Evolutionary conservation across 2,113 vertebrate species (phyloP).

Genomic region (Heloderma charlesbogerti): DNA sequence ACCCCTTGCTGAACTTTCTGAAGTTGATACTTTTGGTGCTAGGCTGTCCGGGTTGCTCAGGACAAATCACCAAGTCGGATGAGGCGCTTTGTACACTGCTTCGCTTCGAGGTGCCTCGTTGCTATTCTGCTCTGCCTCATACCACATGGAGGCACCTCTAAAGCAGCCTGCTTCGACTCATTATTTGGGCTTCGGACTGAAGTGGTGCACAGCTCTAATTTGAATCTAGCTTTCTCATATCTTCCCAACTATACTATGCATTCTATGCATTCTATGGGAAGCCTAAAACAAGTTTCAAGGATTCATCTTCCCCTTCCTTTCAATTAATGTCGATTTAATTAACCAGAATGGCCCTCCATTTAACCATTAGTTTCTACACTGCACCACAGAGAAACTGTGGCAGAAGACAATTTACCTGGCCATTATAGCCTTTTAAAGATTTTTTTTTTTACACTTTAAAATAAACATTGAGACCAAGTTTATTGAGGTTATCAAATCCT

Average conservation of each 20-base stretch:
- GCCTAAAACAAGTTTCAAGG: neutral
- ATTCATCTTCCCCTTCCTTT: neutral
- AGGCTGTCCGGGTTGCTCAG: no score
- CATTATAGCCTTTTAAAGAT: neutral
- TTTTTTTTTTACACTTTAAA: slow-evolving; percentile 43
- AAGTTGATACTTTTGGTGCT: no score
- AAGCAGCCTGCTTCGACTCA: no score
- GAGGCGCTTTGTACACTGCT: no score
- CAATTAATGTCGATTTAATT: slow-evolving; percentile 1
- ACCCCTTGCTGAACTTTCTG: no score
- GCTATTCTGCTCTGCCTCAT: no score
- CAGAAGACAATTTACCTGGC: slow-evolving; percentile 13
- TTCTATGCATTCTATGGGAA: neutral
- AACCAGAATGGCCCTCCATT: neutral
- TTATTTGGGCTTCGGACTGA: no score
- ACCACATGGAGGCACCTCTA: no score
- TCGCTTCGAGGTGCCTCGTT: no score
- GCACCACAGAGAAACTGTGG: neutral
- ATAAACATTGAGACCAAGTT: slow-evolving; percentile 51
- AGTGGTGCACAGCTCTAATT: no score
- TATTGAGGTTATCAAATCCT: slow-evolving; percentile 53
- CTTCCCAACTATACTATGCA: neutral
- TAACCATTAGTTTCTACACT: neutral
- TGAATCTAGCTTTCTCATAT: neutral
- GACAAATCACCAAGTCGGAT: no score